Evolutionary conservation across 2,888 invertebrate genomes (phyloP).

Genomic region (Dendrolimus houi): DNA sequence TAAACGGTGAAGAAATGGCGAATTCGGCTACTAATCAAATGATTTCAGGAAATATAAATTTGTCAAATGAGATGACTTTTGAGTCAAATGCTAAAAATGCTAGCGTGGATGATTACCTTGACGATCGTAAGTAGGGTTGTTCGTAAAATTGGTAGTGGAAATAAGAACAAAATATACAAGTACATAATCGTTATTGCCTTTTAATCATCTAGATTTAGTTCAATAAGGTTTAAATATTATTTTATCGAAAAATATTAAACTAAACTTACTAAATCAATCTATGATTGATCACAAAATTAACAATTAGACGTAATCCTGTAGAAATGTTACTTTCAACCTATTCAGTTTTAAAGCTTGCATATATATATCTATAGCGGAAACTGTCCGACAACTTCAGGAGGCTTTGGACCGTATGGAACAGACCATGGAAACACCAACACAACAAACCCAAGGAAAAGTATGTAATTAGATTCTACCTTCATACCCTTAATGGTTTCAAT

Average conservation of each 20-base stretch:
- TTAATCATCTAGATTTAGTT: neutral
- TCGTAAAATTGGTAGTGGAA: neutral
- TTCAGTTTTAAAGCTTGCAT: too few relatives aligned
- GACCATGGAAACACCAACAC: conserved; percentile 17
- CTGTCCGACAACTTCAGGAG: conserved; percentile 43
- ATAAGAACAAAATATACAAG: neutral
- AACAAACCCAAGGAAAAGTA: conserved; percentile 33
- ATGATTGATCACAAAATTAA: too few relatives aligned
- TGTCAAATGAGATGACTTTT: neutral
- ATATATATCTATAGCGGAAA: conserved; percentile 37
- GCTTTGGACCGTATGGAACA: conserved; percentile 48
- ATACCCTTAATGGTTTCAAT: too few relatives aligned
- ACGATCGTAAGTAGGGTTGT: conserved; percentile 46
- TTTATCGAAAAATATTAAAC: conserved; percentile 5
- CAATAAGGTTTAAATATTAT: neutral
- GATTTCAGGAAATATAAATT: neutral
- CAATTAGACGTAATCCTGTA: too few relatives aligned
- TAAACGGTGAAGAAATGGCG: too few relatives aligned
- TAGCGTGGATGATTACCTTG: conserved; percentile 38
- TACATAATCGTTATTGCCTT: neutral
- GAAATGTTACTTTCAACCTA: too few relatives aligned
- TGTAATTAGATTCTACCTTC: neutral
- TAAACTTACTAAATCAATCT: too few relatives aligned
- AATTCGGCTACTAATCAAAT: too few relatives aligned
- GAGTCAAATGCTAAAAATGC: conserved; percentile 10